phyloP scores from a whole-genome alignment of 2,113 vertebrate genomes.

The Eptesicus fuscus region DNA sequence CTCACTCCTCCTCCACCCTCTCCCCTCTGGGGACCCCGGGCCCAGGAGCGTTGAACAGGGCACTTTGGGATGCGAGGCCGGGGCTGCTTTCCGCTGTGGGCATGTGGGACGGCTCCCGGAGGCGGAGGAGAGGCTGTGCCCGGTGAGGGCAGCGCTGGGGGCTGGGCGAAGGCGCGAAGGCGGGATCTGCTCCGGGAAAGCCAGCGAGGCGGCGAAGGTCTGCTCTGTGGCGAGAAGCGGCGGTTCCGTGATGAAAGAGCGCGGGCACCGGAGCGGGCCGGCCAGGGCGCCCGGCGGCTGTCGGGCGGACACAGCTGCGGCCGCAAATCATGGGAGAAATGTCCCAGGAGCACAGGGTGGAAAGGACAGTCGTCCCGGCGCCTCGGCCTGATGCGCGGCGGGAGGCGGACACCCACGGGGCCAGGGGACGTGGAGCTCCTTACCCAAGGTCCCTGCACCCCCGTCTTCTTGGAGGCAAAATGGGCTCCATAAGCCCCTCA shows the following conservation, averaged over 20 bases:
- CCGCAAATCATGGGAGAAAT: constrained; percentile 63
- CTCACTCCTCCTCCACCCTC: no score
- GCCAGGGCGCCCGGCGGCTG: not conserved
- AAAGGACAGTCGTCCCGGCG: constrained; percentile 66
- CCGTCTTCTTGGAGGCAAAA: constrained; percentile 55
- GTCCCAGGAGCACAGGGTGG: constrained; percentile 67
- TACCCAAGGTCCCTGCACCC: constrained; percentile 46
- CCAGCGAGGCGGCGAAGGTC: not conserved
- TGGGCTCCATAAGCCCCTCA: not conserved
- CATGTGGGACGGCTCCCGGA: not conserved
- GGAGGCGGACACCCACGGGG: not conserved
- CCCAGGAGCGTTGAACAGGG: not conserved
- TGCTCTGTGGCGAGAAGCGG: not conserved
- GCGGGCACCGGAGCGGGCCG: not conserved
- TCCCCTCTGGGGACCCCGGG: not conserved
- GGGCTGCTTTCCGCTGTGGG: not conserved
- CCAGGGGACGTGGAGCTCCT: constrained; percentile 60
- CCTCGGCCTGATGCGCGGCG: constrained; percentile 34
- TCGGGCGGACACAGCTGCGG: not conserved
- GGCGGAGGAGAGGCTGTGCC: not conserved
- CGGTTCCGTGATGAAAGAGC: constrained; percentile 38
- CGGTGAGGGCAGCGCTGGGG: not conserved
- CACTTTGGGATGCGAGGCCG: not conserved
- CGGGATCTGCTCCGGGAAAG: not conserved
- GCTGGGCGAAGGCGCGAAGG: not conserved